Percentiles rank a stretch among this genome's conserved stretches.
Evolutionary conservation across 2,797 vertebrate genomes (phyloP).

Genomic region (Enteromius viviparus): DNA sequence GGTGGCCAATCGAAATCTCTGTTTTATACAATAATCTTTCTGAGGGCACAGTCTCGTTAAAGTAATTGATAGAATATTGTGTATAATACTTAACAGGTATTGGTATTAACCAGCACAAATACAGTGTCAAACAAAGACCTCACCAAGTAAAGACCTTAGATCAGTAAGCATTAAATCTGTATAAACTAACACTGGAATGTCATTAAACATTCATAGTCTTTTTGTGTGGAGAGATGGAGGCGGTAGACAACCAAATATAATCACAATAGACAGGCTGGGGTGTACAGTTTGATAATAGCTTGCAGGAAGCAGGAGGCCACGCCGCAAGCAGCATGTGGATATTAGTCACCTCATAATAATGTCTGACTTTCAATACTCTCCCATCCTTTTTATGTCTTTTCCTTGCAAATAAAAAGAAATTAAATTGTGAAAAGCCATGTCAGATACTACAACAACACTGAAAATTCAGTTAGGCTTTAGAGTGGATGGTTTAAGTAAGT

Average conservation of each 20-base stretch:
- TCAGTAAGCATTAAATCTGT: background rate
- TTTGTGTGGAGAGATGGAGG: slow-evolving; percentile 11
- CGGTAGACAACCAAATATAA: slow-evolving; percentile 5
- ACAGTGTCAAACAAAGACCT: background rate
- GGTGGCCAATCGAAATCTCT: background rate
- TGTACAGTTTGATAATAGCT: slow-evolving; percentile 21
- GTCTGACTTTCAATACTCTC: background rate
- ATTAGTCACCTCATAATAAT: slow-evolving; percentile 26
- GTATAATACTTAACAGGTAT: slow-evolving; percentile 3
- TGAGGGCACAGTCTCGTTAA: background rate
- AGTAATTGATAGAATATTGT: background rate
- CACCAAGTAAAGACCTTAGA: background rate
- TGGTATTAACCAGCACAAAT: background rate
- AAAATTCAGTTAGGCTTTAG: background rate
- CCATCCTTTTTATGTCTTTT: background rate
- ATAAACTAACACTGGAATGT: background rate
- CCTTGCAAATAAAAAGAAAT: slow-evolving; percentile 8
- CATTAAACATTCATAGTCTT: slow-evolving; percentile 9
- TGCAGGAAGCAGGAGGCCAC: slow-evolving; percentile 14
- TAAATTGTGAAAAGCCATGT: background rate
- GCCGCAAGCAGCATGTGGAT: background rate
- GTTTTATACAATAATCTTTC: background rate
- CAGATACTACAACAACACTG: background rate
- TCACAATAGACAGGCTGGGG: slow-evolving; percentile 2
- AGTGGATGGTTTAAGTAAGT: background rate